These are phyloP conservation scores for Himalopsyche tibetana DNA, from an alignment of 2,888 invertebrate genomes.

Conservation along the genomic window DNA sequence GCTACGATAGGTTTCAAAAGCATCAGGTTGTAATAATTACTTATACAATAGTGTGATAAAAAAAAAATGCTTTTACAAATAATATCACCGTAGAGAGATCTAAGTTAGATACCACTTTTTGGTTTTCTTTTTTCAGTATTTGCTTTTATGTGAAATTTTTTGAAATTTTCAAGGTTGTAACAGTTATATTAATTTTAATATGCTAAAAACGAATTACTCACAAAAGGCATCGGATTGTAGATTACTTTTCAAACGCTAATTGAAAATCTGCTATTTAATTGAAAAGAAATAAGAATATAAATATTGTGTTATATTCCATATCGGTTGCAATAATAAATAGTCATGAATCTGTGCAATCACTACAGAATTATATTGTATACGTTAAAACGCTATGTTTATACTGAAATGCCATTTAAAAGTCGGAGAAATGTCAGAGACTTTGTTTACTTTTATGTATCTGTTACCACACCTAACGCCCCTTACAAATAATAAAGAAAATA, in stretches of 20 bases:
- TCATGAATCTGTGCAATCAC: background rate
- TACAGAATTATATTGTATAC: background rate
- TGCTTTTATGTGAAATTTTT: slow-evolving; percentile 20
- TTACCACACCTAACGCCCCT: background rate
- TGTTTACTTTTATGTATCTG: slow-evolving; percentile 2
- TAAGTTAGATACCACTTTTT: slow-evolving; percentile 9
- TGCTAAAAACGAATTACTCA: background rate
- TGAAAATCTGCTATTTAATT: background rate
- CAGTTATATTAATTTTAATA: slow-evolving; percentile 23
- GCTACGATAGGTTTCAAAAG: background rate
- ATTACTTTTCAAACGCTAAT: background rate
- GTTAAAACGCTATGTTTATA: background rate
- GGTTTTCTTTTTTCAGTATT: slow-evolving; percentile 32
- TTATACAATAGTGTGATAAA: background rate
- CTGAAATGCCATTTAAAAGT: background rate
- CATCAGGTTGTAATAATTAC: background rate
- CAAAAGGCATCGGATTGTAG: background rate
- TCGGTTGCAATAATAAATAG: background rate
- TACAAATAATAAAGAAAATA: background rate
- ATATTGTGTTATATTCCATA: background rate
- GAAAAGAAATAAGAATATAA: background rate
- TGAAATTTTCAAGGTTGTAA: slow-evolving; percentile 14
- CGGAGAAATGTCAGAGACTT: background rate
- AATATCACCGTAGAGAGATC: slow-evolving; percentile 1
- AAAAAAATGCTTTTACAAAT: background rate